phyloP scores from a whole-genome alignment of 2,888 invertebrate species.

The Mesopsocus fuscifrons region DNA sequence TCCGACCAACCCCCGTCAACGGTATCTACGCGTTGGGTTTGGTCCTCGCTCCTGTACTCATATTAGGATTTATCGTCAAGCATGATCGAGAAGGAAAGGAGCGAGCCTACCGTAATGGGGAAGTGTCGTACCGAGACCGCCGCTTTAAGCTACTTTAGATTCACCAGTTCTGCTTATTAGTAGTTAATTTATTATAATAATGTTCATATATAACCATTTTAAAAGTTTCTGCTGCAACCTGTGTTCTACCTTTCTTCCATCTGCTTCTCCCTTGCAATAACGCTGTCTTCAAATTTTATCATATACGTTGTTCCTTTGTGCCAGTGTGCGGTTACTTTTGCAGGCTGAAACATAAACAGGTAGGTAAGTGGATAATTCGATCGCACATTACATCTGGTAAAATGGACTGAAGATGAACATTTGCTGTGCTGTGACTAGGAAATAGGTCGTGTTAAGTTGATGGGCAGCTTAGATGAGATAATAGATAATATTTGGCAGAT shows the following conservation, averaged over 20 bases:
- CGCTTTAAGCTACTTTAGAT: slow-evolving; percentile 42
- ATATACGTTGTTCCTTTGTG: slow-evolving; percentile 98
- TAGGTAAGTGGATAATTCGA: too few relatives aligned
- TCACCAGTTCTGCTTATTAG: background rate
- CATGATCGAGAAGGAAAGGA: slow-evolving; percentile 36
- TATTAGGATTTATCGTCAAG: slow-evolving; percentile 34
- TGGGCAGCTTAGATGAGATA: too few relatives aligned
- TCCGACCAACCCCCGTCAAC: slow-evolving; percentile 40
- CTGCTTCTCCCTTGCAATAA: slow-evolving; percentile 76
- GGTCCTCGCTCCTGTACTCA: slow-evolving; percentile 24
- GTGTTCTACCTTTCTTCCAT: slow-evolving; percentile 61
- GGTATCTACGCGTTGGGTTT: slow-evolving; percentile 30
- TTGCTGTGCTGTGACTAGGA: too few relatives aligned
- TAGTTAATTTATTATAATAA: slow-evolving; percentile 7
- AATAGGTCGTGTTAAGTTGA: too few relatives aligned
- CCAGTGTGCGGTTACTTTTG: slow-evolving; percentile 97
- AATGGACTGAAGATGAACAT: too few relatives aligned
- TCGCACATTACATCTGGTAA: too few relatives aligned
- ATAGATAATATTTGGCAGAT: too few relatives aligned
- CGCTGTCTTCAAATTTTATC: slow-evolving; percentile 92
- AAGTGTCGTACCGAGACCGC: slow-evolving; percentile 57
- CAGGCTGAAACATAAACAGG: slow-evolving; percentile 49
- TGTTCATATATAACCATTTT: slow-evolving; percentile 10
- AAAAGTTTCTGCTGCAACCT: slow-evolving; percentile 12
- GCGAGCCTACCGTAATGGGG: slow-evolving; percentile 40